A percentile compares a stretch with the other conserved stretches of the same genome.
phyloP scores from a whole-genome alignment of 1,140 invertebrate genomes.

The Cherax quadricarinatus region DNA sequence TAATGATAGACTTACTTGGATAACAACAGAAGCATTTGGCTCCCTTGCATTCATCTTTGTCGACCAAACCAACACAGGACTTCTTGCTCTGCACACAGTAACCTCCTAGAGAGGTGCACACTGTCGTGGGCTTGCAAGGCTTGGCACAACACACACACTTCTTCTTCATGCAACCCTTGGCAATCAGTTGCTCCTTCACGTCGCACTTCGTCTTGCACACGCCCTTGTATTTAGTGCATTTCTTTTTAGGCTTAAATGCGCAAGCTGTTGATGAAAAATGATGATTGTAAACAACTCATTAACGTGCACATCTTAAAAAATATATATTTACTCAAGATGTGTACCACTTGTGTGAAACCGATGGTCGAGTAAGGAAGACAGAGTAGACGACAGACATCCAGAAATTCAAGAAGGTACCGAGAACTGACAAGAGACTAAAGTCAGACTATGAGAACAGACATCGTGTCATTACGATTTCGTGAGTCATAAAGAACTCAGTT shows the following conservation, averaged over 20 bases:
- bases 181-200: neutral
- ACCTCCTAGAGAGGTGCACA: neutral
- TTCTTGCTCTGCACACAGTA: neutral
- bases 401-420: too few species aligned
- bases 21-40: neutral
- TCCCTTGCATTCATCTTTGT: neutral
- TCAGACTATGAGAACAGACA: too few species aligned
- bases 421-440: too few species aligned
- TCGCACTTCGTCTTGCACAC: neutral
- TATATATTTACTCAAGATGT: too few species aligned
- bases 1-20: neutral
- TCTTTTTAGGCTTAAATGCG: neutral
- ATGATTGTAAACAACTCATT: too few species aligned
- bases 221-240: conserved; percentile 16
- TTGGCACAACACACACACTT: conserved; percentile 21
- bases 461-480: too few species aligned
- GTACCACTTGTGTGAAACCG: too few species aligned
- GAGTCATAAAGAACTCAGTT: too few species aligned
- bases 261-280: neutral
- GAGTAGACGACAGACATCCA: too few species aligned
- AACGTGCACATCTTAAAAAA: too few species aligned
- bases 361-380: too few species aligned
- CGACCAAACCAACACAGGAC: neutral
- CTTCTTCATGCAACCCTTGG: conserved; percentile 17
- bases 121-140: neutral